Conservation (phyloP, 2,888 invertebrate species). For the Clivina fossor region DNA sequence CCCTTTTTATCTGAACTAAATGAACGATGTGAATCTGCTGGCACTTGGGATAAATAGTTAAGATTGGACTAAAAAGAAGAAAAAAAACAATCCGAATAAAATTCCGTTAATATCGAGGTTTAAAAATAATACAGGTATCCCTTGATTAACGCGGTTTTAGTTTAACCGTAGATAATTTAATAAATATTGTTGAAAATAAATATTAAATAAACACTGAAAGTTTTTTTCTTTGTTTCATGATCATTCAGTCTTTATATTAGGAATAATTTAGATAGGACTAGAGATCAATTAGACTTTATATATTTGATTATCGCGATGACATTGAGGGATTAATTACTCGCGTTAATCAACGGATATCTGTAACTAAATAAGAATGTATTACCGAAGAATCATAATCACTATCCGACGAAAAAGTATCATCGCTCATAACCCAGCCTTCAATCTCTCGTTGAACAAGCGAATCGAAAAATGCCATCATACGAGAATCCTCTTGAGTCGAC, state of each 20-base stretch:
- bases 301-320: too few species aligned
- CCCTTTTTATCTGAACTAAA: conserved; percentile 45
- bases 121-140: background rate
- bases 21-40: conserved; percentile 16
- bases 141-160: too few species aligned
- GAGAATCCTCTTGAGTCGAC: conserved; percentile 84
- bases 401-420: conserved; percentile 46
- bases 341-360: too few species aligned
- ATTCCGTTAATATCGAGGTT: background rate
- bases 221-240: too few species aligned
- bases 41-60: conserved; percentile 25
- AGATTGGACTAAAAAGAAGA: conserved; percentile 23
- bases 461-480: conserved; percentile 98
- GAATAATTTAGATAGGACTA: too few species aligned
- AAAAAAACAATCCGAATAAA: background rate
- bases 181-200: background rate
- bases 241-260: too few species aligned
- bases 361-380: too few species aligned
- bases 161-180: too few species aligned
- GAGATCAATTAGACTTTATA: too few species aligned
- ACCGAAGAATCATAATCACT: conserved; percentile 46
- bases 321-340: too few species aligned
- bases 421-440: conserved; percentile 65
- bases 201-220: too few species aligned
- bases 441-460: conserved; percentile 88